These are phyloP conservation scores for Sinocyclocheilus anshuiensis DNA, from an alignment of 2,113 vertebrate species.

Conservation along the genomic window DNA sequence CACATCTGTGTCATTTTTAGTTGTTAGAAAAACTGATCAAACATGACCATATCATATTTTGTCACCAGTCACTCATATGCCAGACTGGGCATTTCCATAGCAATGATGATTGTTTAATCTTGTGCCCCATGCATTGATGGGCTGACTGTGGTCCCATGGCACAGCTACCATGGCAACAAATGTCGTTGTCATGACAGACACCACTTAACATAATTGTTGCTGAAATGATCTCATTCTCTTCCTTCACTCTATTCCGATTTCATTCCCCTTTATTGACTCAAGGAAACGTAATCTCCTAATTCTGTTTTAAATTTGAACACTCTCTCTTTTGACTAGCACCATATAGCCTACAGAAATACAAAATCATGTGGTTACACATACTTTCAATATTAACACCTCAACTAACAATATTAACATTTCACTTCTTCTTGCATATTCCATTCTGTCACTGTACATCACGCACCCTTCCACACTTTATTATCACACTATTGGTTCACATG, in stretches of 20 bases:
- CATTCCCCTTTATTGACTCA: not conserved
- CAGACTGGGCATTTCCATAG: not conserved
- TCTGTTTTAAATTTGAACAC: not conserved
- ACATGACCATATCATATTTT: not conserved
- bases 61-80: not conserved
- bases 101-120: not conserved
- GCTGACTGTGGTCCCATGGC: constrained; percentile 15
- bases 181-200: constrained; percentile 11
- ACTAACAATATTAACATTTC: not conserved
- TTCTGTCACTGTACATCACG: not conserved
- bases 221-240: constrained; percentile 3
- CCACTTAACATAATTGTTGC: constrained; percentile 5
- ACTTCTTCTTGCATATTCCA: not conserved
- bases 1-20: not conserved
- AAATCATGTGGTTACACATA: not conserved
- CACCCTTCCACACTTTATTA: not conserved
- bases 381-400: not conserved
- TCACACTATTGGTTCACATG: constrained; percentile 28
- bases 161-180: constrained; percentile 47
- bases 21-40: no score
- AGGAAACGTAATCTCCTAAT: not conserved
- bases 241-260: not conserved
- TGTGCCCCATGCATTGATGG: not conserved
- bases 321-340: not conserved
- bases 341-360: not conserved